Base-by-base conservation (phyloP, 2,113 vertebrate species). In the Lepus europaeus region DNA sequence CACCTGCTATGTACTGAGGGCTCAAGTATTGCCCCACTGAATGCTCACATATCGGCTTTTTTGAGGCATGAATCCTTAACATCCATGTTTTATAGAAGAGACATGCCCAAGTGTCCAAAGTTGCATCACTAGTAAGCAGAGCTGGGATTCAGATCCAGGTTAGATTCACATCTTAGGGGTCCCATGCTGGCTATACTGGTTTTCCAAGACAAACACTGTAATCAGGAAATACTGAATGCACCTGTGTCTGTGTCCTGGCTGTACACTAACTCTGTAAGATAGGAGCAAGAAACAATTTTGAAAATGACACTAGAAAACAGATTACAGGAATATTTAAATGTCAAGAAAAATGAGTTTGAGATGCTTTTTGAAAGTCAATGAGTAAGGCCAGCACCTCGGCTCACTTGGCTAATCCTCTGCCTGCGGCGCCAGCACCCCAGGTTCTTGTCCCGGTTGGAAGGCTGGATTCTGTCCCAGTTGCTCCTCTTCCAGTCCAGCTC, bases 11-110 rank as follows among this genome's bases (percentile, higher is more conserved):
- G 6, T 3, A 2, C 25, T 2, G 53, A 45, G 29, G 25, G 49
- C 11, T 8, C 1, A 6, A 49, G 39, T 33, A 9, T 33, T 66
- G 59, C 27, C 45, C 79, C 12, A 0, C 0, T 20, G 2, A 72
- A 39, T 6, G 33, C 17, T 63, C 66, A n/a, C 6, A n/a, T 17
- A 59, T 27, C 3, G 33, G 59, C 4, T 68, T 20, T 49, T 61
- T 25, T 66, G 76, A 73, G 36, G 70, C 7, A 33, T 0, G 9
- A 51, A 25, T 23, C 5, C 27, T 20, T 10, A 45, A 10, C 10
- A 31, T 31, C 14, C 22, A 33, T 6, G 1, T 78, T 45, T 53
- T 68, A 76, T 59, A 53, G 23, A 64, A 73, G 25, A 68, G 53
- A 5, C 31, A 39, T 31, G 51, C 25, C 45, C 45, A 23, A 64